Conservation (phyloP, 1,140 invertebrate genomes). For the Drosophila ananassae region DNA sequence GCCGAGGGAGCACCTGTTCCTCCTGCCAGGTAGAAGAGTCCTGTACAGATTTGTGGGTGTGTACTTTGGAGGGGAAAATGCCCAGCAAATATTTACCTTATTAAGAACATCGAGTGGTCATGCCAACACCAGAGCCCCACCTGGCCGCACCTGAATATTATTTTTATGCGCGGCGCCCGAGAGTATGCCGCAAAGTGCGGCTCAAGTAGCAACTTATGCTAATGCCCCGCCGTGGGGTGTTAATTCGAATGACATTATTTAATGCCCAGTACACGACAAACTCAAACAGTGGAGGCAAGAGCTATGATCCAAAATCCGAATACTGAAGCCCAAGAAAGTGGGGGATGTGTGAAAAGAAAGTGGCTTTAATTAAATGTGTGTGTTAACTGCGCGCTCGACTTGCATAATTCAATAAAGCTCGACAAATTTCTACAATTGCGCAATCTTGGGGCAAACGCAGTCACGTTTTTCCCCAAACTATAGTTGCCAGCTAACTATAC, state of each 20-base stretch:
- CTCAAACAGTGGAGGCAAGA: background rate
- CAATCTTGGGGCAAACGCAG: conserved; percentile 19
- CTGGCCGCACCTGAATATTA: background rate
- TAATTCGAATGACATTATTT: conserved; percentile 80
- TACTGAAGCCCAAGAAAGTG: conserved; percentile 26
- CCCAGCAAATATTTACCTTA: conserved; percentile 72
- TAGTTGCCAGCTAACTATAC: conserved; percentile 7
- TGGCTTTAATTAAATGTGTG: conserved; percentile 72
- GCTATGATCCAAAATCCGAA: conserved; percentile 4
- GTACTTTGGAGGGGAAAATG: conserved; percentile 19
- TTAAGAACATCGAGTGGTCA: conserved; percentile 61
- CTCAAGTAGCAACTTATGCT: conserved; percentile 62
- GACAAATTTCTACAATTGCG: conserved; percentile 51
- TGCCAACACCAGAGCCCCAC: conserved; percentile 26
- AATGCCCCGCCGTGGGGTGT: conserved; percentile 63
- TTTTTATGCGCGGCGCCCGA: conserved; percentile 29
- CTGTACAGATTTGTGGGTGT: conserved; percentile 28
- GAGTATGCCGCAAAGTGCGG: conserved; percentile 49
- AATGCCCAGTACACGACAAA: conserved; percentile 70
- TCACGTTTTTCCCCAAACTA: conserved; percentile 32
- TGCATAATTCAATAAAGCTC: conserved; percentile 65
- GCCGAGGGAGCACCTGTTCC: background rate
- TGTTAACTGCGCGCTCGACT: conserved; percentile 55
- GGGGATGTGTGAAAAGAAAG: conserved; percentile 72
- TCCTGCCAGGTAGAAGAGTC: background rate